These are phyloP conservation scores for Cyclophora albipunctata DNA, from an alignment of 2,888 invertebrate species.

Conservation along the genomic window DNA sequence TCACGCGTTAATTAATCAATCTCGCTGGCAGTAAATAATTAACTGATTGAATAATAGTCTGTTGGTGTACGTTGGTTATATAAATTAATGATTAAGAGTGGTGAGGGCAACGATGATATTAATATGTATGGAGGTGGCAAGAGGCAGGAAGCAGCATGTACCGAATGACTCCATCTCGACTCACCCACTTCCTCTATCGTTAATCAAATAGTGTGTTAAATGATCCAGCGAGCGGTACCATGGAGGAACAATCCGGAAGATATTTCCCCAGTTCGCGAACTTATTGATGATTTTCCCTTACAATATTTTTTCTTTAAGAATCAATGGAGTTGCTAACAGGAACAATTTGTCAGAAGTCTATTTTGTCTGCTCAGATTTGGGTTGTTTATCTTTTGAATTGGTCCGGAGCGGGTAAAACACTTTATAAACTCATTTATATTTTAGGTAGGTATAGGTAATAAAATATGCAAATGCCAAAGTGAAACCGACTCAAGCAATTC, in stretches of 20 bases:
- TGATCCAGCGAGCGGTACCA: conserved; percentile 39
- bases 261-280: conserved; percentile 38
- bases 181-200: conserved; percentile 30
- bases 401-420: conserved; percentile 21
- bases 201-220: conserved; percentile 62
- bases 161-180: no score
- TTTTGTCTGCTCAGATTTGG: conserved; percentile 45
- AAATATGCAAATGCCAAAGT: conserved; percentile 21
- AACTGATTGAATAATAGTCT: no score
- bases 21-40: no score
- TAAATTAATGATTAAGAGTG: no score
- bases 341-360: conserved; percentile 57
- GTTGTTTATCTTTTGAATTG: conserved; percentile 37
- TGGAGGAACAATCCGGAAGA: conserved; percentile 36
- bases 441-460: conserved; percentile 19
- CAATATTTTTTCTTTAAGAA: conserved; percentile 55
- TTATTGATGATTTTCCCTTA: conserved; percentile 48
- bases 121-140: no score
- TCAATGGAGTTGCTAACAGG: conserved; percentile 56
- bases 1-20: no score
- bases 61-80: no score
- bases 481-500: conserved; percentile 12
- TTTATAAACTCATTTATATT: conserved; percentile 24
- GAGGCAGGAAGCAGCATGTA: no score
- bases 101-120: no score